Conservation (phyloP, 2,797 vertebrate genomes). For the Spinus olivaceus region DNA sequence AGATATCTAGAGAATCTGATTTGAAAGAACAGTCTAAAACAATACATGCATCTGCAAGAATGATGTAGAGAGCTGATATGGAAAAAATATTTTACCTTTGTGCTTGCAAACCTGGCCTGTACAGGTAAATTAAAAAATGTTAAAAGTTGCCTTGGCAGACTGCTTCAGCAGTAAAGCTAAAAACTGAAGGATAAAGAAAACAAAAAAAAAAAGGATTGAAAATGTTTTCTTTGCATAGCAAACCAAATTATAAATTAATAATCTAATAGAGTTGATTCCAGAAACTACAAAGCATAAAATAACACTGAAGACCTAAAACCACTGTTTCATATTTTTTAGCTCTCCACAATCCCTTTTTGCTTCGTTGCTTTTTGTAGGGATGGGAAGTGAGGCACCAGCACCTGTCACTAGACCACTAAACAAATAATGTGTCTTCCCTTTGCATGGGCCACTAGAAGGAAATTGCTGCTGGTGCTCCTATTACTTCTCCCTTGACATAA, state of each 20-base stretch:
- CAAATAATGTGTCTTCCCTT: slow-evolving; percentile 16
- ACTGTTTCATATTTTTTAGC: background rate
- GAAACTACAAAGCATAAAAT: background rate
- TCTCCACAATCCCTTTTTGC: background rate
- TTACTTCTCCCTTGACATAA: slow-evolving; percentile 40
- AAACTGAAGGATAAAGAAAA: background rate
- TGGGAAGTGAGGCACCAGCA: background rate
- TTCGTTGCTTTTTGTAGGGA: background rate
- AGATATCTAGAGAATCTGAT: background rate
- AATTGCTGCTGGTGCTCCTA: slow-evolving; percentile 26
- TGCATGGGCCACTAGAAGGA: slow-evolving; percentile 4
- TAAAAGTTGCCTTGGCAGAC: background rate
- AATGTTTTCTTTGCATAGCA: background rate
- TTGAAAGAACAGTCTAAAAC: background rate
- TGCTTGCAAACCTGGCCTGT: background rate
- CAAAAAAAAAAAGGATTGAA: background rate
- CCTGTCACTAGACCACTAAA: background rate
- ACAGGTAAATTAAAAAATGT: background rate
- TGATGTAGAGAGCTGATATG: background rate
- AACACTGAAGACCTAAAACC: background rate
- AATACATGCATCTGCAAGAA: background rate
- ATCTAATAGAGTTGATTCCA: background rate
- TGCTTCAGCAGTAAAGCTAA: background rate
- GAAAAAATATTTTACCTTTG: background rate
- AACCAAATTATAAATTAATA: background rate